Percentiles rank a stretch among this genome's conserved stretches.
Evolutionary conservation across 1,140 invertebrate species (phyloP).

Genomic region (Tetranychus cinnabarinus): DNA sequence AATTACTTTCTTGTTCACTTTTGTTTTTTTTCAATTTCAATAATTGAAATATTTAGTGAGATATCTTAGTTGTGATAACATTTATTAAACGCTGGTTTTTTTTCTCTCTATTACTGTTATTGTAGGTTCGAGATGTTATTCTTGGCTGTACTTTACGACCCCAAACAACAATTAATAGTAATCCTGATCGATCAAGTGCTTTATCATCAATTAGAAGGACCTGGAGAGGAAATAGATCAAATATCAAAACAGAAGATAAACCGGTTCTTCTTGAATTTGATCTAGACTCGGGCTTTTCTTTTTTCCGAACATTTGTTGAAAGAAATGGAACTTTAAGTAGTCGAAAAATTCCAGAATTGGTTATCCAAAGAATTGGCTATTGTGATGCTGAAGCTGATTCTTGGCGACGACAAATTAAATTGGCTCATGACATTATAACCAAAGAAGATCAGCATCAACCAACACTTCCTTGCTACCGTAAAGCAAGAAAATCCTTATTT

Average conservation of each 20-base stretch:
- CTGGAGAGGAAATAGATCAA: background rate
- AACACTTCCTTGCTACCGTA: background rate
- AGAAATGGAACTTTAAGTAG: background rate
- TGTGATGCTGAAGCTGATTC: background rate
- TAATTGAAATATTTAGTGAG: too few relatives aligned
- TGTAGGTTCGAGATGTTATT: slow-evolving; percentile 2
- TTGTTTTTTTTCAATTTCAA: too few relatives aligned
- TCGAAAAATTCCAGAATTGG: background rate
- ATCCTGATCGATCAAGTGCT: background rate
- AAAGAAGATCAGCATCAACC: background rate
- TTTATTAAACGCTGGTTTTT: too few relatives aligned
- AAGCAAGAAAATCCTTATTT: background rate
- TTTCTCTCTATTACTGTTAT: too few relatives aligned
- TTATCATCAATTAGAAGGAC: background rate
- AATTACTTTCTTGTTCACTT: too few relatives aligned
- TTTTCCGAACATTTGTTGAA: background rate
- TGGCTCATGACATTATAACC: background rate
- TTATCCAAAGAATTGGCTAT: background rate
- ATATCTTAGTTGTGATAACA: too few relatives aligned
- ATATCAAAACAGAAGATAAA: background rate
- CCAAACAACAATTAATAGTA: background rate
- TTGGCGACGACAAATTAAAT: background rate
- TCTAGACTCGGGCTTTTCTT: background rate
- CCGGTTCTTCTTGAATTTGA: background rate
- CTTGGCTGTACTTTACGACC: background rate